Conservation (phyloP, 1,140 invertebrate genomes). For the Dysdera silvatica region DNA sequence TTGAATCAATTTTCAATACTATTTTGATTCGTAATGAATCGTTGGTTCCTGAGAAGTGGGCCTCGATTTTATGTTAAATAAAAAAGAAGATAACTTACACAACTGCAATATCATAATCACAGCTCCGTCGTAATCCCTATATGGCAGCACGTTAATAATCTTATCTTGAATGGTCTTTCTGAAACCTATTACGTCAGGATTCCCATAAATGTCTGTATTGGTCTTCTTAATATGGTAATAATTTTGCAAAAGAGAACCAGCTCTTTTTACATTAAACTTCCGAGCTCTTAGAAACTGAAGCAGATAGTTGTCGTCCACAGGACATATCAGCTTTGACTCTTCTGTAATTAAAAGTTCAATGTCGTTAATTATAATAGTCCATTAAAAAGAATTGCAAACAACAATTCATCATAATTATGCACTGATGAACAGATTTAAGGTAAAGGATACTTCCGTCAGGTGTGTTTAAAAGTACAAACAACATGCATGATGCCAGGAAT, state of each 20-base stretch:
- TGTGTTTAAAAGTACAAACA: no score
- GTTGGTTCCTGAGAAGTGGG: no score
- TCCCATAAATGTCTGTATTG: background rate
- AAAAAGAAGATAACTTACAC: no score
- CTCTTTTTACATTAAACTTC: conserved; percentile 3
- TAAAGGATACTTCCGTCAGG: no score
- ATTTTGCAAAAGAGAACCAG: background rate
- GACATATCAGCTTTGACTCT: background rate
- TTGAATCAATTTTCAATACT: no score
- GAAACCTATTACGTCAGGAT: background rate
- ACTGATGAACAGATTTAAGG: no score
- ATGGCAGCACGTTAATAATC: background rate
- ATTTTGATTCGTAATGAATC: no score
- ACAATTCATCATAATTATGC: no score
- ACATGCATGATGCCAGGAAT: no score
- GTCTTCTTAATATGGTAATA: background rate
- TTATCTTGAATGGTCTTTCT: background rate
- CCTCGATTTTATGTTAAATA: no score
- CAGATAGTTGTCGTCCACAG: background rate
- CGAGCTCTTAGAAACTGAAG: background rate
- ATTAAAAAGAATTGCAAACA: no score
- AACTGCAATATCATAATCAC: background rate
- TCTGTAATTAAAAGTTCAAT: background rate
- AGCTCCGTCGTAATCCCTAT: background rate
- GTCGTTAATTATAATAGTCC: no score